Conservation (phyloP, 2,888 invertebrate species). For the Nephrocerus scutellatus region DNA sequence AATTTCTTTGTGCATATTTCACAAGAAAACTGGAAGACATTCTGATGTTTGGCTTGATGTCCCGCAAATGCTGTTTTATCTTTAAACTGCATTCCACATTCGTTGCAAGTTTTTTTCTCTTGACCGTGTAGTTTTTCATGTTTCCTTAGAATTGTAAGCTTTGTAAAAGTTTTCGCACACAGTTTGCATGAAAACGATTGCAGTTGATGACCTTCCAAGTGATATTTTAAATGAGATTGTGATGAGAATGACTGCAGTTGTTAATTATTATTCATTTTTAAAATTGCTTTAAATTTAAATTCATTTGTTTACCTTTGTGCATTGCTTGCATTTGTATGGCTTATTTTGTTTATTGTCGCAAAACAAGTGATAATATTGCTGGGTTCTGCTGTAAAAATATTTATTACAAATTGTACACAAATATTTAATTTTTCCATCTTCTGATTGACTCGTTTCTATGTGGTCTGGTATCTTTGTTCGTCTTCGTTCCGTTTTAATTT, state of each 20-base stretch:
- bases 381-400: constrained; percentile 60
- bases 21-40: constrained; percentile 54
- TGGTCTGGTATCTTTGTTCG: constrained; percentile 16
- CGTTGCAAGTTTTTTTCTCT: constrained; percentile 47
- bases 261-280: neutral
- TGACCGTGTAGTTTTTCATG: constrained; percentile 61
- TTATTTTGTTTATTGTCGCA: constrained; percentile 52
- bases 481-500: neutral
- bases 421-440: constrained; percentile 38
- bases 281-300: neutral
- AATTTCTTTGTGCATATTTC: constrained; percentile 52
- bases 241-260: constrained; percentile 57
- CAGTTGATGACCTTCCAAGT: constrained; percentile 56
- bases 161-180: constrained; percentile 63
- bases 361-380: constrained; percentile 59
- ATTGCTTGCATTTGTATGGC: constrained; percentile 49
- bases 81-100: constrained; percentile 58
- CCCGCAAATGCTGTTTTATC: constrained; percentile 54
- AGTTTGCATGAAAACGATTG: constrained; percentile 25
- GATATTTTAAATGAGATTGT: constrained; percentile 66
- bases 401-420: constrained; percentile 62
- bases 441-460: constrained; percentile 19
- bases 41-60: constrained; percentile 58
- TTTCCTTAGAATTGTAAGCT: constrained; percentile 62
- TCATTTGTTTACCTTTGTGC: constrained; percentile 34